Conservation (phyloP, 2,888 invertebrate genomes). For the Parnassius orleans region DNA sequence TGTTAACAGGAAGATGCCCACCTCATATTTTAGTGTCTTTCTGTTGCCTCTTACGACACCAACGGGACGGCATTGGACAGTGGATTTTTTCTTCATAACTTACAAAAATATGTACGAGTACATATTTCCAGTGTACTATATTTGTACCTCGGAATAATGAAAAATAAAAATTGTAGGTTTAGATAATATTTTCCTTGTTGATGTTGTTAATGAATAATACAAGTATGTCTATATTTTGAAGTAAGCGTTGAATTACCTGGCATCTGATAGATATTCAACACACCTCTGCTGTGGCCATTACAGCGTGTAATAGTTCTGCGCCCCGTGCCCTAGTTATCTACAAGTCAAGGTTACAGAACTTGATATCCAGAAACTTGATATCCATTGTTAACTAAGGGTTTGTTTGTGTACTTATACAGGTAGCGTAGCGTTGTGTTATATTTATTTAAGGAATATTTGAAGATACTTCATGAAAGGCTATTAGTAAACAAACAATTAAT, state of each 20-base stretch:
- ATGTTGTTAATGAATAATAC: neutral
- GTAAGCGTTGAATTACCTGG: neutral
- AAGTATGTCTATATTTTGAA: neutral
- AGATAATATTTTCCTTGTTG: neutral
- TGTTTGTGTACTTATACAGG: neutral
- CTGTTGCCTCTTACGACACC: too few species aligned
- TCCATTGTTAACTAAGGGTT: conserved; percentile 8
- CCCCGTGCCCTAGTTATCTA: conserved; percentile 31
- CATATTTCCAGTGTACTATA: too few species aligned
- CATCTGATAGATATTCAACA: conserved; percentile 16
- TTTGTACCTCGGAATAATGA: too few species aligned
- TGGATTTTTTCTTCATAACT: too few species aligned
- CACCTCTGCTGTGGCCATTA: conserved; percentile 16
- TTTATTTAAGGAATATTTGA: too few species aligned
- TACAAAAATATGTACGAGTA: too few species aligned
- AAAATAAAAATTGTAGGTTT: too few species aligned
- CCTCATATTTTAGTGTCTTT: too few species aligned
- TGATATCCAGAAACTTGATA: conserved; percentile 10
- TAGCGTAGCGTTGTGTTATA: too few species aligned
- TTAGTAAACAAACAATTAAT: neutral
- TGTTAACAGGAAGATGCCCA: too few species aligned
- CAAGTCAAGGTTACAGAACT: conserved; percentile 31
- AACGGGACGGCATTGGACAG: too few species aligned
- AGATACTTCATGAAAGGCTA: too few species aligned
- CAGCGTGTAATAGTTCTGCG: conserved; percentile 23